Evolutionary conservation across 2,797 vertebrate species (phyloP).

Genomic region (Gymnothorax reevesii): DNA sequence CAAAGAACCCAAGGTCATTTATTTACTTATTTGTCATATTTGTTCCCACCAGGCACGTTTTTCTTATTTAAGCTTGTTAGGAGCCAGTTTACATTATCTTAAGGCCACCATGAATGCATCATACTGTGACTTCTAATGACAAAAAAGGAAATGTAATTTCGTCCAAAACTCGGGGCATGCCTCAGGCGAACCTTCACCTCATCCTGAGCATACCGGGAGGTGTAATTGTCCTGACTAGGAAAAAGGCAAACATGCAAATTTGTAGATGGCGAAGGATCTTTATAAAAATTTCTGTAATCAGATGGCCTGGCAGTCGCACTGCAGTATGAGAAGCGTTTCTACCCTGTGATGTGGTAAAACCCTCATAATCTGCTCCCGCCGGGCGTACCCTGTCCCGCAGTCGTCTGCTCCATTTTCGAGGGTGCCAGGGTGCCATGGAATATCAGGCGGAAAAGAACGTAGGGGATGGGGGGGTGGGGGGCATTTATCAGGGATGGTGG

Average conservation of each 20-base stretch:
- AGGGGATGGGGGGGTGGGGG: conserved; percentile 45
- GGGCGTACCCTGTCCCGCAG: conserved; percentile 34
- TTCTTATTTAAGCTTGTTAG: conserved; percentile 73
- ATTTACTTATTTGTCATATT: conserved; percentile 69
- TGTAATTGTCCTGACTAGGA: conserved; percentile 63
- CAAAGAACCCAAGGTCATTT: conserved; percentile 62
- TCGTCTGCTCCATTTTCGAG: conserved; percentile 46
- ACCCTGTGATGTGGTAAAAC: conserved; percentile 33
- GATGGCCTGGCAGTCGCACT: conserved; percentile 44
- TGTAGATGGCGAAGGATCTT: conserved; percentile 74
- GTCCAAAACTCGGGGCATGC: conserved; percentile 65
- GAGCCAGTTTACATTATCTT: conserved; percentile 72
- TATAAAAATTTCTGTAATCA: conserved; percentile 68
- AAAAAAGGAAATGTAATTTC: conserved; percentile 76
- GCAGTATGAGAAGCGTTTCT: conserved; percentile 31
- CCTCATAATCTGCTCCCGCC: conserved; percentile 35
- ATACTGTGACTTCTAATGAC: conserved; percentile 50
- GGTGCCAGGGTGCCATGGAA: conserved; percentile 50
- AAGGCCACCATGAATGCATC: conserved; percentile 73
- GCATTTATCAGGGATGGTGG: conserved; percentile 27
- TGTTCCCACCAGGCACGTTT: conserved; percentile 67
- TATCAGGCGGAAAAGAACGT: conserved; percentile 46
- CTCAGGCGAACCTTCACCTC: conserved; percentile 71
- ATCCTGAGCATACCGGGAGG: conserved; percentile 69
- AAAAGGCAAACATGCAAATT: conserved; percentile 74